Conservation (phyloP, 2,797 vertebrate species). For the Oryzias sinensis region DNA sequence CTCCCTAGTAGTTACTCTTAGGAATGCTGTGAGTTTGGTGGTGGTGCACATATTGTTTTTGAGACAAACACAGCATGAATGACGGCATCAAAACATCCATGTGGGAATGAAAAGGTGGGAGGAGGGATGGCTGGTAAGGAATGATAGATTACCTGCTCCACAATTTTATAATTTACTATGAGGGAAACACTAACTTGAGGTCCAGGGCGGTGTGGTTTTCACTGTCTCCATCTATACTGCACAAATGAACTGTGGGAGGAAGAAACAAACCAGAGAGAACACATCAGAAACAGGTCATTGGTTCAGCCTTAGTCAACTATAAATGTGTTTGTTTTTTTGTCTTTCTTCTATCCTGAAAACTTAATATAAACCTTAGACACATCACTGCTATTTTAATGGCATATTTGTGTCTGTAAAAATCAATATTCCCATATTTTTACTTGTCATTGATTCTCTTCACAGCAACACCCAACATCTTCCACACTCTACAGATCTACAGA, state of each 20-base stretch:
- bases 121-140: conserved; percentile 34
- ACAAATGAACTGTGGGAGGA: conserved; percentile 84
- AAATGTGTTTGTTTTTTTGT: no score
- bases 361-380: no score
- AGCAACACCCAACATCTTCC: not conserved
- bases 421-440: no score
- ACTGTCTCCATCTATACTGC: conserved; percentile 88
- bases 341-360: no score
- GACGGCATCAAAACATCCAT: conserved; percentile 59
- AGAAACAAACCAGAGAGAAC: conserved; percentile 31
- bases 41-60: not conserved
- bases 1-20: conserved; percentile 30
- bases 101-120: conserved; percentile 40
- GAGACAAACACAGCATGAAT: conserved; percentile 36
- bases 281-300: not conserved
- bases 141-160: conserved; percentile 68
- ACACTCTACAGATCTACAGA: not conserved
- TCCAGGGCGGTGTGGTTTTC: conserved; percentile 91
- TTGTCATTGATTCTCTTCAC: no score
- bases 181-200: conserved; percentile 86
- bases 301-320: not conserved
- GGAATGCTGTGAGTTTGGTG: conserved; percentile 26
- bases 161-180: conserved; percentile 73
- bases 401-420: no score
- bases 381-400: no score